phyloP scores from a whole-genome alignment of 2,888 invertebrate species.

The Nymphalis c-album region DNA sequence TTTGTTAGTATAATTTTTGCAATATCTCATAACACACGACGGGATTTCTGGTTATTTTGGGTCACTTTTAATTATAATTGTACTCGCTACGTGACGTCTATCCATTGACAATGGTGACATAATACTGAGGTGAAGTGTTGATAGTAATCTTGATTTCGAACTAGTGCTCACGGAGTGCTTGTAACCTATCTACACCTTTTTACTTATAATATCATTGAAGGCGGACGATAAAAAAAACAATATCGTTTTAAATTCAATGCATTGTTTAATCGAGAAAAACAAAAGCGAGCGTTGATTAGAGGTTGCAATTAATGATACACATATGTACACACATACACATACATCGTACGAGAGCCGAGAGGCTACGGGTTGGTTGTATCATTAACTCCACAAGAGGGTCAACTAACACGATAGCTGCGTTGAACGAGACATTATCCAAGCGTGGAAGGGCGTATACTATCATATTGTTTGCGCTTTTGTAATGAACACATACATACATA shows the following conservation, averaged over 20 bases:
- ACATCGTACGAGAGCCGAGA: not conserved
- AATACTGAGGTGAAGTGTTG: no score
- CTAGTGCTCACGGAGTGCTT: no score
- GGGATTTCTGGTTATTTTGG: no score
- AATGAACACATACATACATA: not conserved
- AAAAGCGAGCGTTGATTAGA: constrained; percentile 19
- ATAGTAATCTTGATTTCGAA: no score
- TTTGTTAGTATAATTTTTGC: no score
- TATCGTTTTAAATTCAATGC: constrained; percentile 2
- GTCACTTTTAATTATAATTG: no score
- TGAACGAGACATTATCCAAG: constrained; percentile 20
- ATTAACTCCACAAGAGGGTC: constrained; percentile 23
- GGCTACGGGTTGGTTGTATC: constrained; percentile 16
- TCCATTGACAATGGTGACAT: no score
- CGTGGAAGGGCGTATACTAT: constrained; percentile 20
- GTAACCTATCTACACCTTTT: no score
- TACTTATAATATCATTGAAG: no score
- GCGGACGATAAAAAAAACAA: not conserved
- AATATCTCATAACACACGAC: no score
- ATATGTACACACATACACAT: no score
- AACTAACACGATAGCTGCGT: constrained; percentile 17
- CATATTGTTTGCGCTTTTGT: constrained; percentile 15
- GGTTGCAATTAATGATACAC: constrained; percentile 11
- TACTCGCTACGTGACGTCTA: no score
- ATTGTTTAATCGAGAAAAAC: constrained; percentile 9